Percentiles rank a stretch among this genome's conserved stretches.
phyloP scores from a whole-genome alignment of 2,797 vertebrate genomes.

The Phataginus tetradactyla region DNA sequence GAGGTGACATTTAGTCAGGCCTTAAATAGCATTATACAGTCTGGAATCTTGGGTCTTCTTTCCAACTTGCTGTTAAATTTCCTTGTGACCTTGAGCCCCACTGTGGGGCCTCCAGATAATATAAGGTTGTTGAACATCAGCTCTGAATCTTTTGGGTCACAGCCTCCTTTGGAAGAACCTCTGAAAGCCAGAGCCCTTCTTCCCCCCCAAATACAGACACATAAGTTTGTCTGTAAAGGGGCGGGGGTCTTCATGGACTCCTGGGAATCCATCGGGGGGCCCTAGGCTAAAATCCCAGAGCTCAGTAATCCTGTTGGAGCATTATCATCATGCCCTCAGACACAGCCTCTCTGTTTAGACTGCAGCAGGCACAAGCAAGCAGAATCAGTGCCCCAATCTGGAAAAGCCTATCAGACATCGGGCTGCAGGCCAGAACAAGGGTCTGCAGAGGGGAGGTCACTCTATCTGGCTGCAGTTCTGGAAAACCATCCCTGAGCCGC shows the following conservation, averaged over 20 bases:
- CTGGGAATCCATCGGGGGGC: rapidly evolving
- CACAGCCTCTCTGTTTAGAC: no score
- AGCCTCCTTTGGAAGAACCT: background rate
- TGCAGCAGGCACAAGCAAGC: background rate
- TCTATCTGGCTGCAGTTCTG: conserved; percentile 24
- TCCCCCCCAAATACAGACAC: background rate
- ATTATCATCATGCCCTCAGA: no score
- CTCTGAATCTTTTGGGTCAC: background rate
- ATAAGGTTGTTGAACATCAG: background rate
- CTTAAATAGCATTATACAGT: background rate
- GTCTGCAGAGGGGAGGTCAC: background rate
- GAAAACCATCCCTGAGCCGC: background rate
- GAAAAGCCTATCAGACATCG: background rate
- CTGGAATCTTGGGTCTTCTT: background rate
- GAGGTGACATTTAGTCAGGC: background rate
- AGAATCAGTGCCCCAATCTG: background rate
- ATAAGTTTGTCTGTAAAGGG: background rate
- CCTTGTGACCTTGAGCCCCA: background rate
- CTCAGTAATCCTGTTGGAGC: rapidly evolving
- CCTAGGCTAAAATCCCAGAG: background rate
- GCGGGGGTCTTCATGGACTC: background rate
- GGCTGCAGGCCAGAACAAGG: background rate
- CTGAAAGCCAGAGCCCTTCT: background rate
- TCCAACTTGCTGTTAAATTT: background rate
- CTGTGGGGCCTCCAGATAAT: background rate